Conservation (phyloP, 2,797 vertebrate species). For the Carcharodon carcharias region DNA sequence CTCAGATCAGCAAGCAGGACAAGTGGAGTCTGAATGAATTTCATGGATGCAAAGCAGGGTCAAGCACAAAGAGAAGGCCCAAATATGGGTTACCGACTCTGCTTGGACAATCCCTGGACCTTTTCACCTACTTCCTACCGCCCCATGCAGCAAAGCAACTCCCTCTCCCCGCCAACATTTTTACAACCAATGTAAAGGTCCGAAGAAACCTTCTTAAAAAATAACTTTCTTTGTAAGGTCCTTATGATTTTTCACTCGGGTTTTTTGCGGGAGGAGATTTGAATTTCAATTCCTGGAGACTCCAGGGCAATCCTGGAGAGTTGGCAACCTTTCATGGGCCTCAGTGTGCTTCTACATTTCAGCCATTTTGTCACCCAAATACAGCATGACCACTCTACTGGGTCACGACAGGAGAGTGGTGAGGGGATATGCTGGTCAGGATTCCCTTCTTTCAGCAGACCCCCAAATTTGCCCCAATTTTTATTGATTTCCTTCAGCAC, state of each 20-base stretch:
- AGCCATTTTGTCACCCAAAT: neutral
- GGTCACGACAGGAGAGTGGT: neutral
- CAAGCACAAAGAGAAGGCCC: neutral
- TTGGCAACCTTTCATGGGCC: neutral
- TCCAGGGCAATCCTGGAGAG: neutral
- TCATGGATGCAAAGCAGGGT: neutral
- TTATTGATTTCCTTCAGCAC: neutral
- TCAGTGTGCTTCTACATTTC: neutral
- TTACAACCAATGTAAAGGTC: neutral
- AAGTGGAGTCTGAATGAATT: neutral
- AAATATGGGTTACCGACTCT: neutral
- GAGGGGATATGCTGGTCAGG: neutral
- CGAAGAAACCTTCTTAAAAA: neutral
- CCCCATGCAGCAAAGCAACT: neutral
- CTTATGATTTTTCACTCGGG: no score
- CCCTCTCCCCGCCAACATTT: neutral
- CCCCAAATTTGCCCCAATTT: neutral
- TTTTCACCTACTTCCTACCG: neutral
- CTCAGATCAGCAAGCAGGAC: neutral
- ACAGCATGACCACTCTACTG: neutral
- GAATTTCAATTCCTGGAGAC: neutral
- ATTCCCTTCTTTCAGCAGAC: neutral
- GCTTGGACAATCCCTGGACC: neutral
- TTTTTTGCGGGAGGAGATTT: neutral
- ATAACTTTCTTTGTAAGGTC: neutral